Conservation (phyloP, 2,888 invertebrate species). For the Chrysodeixis includens region DNA sequence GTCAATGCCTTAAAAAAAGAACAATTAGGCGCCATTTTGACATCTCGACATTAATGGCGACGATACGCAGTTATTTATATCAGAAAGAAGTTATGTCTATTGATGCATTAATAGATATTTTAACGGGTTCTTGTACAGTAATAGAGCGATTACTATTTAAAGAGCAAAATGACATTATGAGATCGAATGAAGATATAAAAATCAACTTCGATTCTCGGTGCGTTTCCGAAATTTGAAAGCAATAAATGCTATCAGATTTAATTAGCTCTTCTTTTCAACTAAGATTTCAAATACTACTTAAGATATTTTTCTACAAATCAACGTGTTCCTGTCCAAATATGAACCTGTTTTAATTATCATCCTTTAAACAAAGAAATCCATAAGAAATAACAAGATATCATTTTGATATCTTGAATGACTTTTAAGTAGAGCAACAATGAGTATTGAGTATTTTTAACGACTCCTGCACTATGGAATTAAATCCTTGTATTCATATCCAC, state of each 20-base stretch:
- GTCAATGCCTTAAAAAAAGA: constrained; percentile 32
- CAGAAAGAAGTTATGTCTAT: neutral
- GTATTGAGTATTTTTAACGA: too few relatives aligned
- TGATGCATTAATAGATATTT: constrained; percentile 26
- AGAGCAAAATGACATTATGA: neutral
- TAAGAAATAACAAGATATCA: neutral
- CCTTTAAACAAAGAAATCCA: too few relatives aligned
- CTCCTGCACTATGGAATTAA: too few relatives aligned
- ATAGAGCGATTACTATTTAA: constrained; percentile 34
- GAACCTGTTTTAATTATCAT: too few relatives aligned
- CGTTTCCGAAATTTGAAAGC: too few relatives aligned
- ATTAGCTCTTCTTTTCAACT: too few relatives aligned
- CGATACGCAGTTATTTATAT: constrained; percentile 15
- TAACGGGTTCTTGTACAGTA: constrained; percentile 13
- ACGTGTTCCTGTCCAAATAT: too few relatives aligned
- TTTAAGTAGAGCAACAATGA: neutral
- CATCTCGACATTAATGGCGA: constrained; percentile 28
- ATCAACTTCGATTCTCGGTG: neutral
- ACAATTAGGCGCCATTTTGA: constrained; percentile 48
- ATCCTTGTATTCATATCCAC: too few relatives aligned
- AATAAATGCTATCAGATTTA: too few relatives aligned
- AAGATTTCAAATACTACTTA: too few relatives aligned
- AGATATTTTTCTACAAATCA: too few relatives aligned
- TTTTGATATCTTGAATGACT: neutral
- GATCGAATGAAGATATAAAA: constrained; percentile 3